Percentiles rank a stretch among this genome's conserved stretches.
Evolutionary conservation across 2,888 invertebrate genomes (phyloP).

Genomic region (Carpatolechia fugitivella): DNA sequence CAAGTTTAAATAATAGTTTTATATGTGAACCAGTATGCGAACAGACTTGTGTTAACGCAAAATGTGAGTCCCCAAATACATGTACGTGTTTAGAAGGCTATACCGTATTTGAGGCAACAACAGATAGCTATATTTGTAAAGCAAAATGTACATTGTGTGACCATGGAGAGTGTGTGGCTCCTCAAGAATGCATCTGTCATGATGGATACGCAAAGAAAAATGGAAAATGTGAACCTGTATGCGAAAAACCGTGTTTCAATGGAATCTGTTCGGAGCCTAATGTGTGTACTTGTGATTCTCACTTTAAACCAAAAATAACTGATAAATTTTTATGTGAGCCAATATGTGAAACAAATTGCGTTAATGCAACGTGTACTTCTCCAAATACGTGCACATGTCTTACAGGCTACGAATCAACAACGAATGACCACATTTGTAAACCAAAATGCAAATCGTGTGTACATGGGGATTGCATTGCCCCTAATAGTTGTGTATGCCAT

Average conservation of each 20-base stretch:
- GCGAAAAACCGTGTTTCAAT: constrained; percentile 27
- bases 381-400: constrained; percentile 27
- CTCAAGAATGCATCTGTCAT: constrained; percentile 33
- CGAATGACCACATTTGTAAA: constrained; percentile 24
- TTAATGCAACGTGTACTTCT: constrained; percentile 25
- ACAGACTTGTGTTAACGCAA: no score
- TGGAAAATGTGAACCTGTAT: constrained; percentile 21
- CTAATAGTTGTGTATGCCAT: background rate
- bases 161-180: constrained; percentile 33
- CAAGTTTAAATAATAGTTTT: no score
- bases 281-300: constrained; percentile 29
- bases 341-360: constrained; percentile 24
- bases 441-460: constrained; percentile 17
- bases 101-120: no score
- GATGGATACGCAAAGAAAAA: constrained; percentile 29
- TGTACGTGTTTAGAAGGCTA: no score
- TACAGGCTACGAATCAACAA: constrained; percentile 17
- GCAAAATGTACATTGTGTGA: constrained; percentile 31
- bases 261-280: constrained; percentile 33
- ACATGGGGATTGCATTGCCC: constrained; percentile 22
- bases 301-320: constrained; percentile 23
- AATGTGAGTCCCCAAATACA: no score
- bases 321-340: constrained; percentile 15
- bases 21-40: no score
- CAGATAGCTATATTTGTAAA: no score